Evolutionary conservation across 1,140 invertebrate species (phyloP), one percentile per base, ranked within the genome.

Genomic region (Eurosta solidaginis): DNA sequence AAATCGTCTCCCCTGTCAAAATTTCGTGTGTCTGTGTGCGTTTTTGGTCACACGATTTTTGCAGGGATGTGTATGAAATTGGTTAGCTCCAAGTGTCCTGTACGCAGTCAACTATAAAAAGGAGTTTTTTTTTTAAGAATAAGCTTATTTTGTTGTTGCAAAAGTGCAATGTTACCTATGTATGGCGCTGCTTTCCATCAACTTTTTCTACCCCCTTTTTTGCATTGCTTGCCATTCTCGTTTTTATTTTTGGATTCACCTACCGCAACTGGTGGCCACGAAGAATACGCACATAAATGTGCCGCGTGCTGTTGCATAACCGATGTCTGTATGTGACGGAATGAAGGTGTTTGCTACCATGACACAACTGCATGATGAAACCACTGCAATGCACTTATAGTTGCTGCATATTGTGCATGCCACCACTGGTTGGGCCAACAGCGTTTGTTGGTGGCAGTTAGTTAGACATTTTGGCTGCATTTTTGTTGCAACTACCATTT

Each of bases 251-350:
- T 63, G 29, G n/a, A n/a, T n/a, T n/a, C n/a, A n/a, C n/a, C n/a
- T n/a, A n/a, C 29, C 59, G 20, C 33, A 63, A 63, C 12, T n/a
- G 59, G 33, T 63, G 59, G 59, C 59, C 59, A 42, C 33, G 33
- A 33, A n/a, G 59, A 33, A 68, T 29, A 68, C n/a, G n/a, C n/a
- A n/a, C 59, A 68, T 68, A 68, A 68, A 68, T 68, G 59, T 17
- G 33, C 59, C 33, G 59, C 59, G 40, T 68, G 59, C 59, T 40
- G 59, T 20, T 42, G 59, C 59, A 47, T 47, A 47, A 47, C 14
- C 40, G 52, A 14, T 54, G 33, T 40, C n/a, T 52, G 49, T 14
- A 20, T 68, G 59, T 10, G 33, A n/a, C 33, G 22, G 17, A 1
- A n/a, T 20, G 54, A 29, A 40, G 33, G 33, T 0, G 45, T n/a